phyloP scores from a whole-genome alignment of 2,113 vertebrate genomes.

The Poeciliopsis retropinna region DNA sequence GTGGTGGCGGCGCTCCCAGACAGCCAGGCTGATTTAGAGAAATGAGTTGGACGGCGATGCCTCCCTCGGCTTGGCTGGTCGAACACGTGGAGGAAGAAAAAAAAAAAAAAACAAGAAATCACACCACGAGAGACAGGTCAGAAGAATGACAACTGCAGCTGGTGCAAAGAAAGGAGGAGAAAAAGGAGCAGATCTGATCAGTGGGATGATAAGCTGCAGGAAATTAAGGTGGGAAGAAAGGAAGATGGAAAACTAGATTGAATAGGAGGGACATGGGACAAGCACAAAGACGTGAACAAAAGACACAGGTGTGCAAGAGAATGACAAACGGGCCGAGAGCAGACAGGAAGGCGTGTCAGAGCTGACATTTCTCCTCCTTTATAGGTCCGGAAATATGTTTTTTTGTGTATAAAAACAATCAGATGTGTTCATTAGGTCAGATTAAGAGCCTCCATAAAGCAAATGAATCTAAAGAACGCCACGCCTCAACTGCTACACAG shows the following conservation, averaged over 20 bases:
- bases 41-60: conserved; percentile 50
- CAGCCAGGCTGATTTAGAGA: conserved; percentile 64
- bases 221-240: conserved; percentile 4
- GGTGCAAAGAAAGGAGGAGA: conserved; percentile 7
- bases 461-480: not conserved
- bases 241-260: not conserved
- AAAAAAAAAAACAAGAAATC: conserved; percentile 18
- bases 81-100: conserved; percentile 25
- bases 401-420: too few species aligned
- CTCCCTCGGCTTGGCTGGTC: conserved; percentile 38
- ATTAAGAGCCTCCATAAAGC: too few species aligned
- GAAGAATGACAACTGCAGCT: conserved; percentile 52
- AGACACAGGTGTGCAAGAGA: not conserved
- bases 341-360: not conserved
- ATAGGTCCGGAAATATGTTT: not conserved
- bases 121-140: conserved; percentile 53
- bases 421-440: too few species aligned
- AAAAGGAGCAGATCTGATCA: conserved; percentile 29
- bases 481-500: not conserved
- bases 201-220: conserved; percentile 13
- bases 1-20: conserved; percentile 40
- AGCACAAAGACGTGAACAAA: not conserved
- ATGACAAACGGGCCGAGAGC: not conserved
- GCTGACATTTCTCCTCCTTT: too few species aligned
- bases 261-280: not conserved